A percentile compares a stretch with the other conserved stretches of the same genome.
These are phyloP conservation scores for Melitaea athalia DNA, from an alignment of 2,888 invertebrate species.

Conservation along the genomic window DNA sequence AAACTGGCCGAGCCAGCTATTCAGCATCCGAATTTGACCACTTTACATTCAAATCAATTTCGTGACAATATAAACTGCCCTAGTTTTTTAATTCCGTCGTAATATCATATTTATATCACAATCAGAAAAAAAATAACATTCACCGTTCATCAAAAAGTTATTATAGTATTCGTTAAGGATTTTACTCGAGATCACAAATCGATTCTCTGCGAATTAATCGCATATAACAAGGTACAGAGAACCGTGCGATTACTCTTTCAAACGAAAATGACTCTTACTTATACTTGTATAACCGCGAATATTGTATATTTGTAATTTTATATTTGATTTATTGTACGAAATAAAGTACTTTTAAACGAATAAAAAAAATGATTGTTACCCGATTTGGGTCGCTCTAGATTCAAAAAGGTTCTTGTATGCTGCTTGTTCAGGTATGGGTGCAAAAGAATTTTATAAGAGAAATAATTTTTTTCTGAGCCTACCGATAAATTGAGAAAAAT, in stretches of 20 bases:
- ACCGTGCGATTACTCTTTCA: background rate
- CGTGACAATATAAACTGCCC: background rate
- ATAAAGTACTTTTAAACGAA: slow-evolving; percentile 1
- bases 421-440: slow-evolving; percentile 10
- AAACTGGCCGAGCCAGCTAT: too few species aligned
- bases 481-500: too few species aligned
- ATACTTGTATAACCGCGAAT: background rate
- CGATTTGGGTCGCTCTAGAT: slow-evolving; percentile 23
- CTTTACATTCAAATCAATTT: background rate
- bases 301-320: background rate
- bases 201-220: slow-evolving; percentile 35
- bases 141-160: slow-evolving; percentile 22
- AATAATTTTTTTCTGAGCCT: background rate
- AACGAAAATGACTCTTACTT: slow-evolving; percentile 10
- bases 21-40: background rate
- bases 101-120: background rate
- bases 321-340: background rate
- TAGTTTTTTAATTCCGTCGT: background rate
- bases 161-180: slow-evolving; percentile 36
- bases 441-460: background rate
- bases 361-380: slow-evolving; percentile 7
- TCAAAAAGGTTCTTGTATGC: slow-evolving; percentile 23
- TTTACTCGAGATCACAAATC: slow-evolving; percentile 37
- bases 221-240: slow-evolving; percentile 32
- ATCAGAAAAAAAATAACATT: background rate